Conservation (phyloP, 2,888 invertebrate genomes). For the Antitype chi region DNA sequence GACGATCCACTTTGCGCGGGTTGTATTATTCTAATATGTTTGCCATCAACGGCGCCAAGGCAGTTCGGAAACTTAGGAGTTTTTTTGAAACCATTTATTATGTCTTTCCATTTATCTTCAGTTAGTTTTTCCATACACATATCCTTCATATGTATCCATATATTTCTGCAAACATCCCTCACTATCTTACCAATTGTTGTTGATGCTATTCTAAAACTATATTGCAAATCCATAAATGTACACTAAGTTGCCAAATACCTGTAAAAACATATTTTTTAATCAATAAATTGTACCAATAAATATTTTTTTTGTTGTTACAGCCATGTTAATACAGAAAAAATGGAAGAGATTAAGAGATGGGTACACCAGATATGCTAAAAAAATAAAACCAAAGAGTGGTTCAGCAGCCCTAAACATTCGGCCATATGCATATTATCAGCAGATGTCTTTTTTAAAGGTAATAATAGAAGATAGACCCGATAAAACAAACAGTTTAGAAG, state of each 20-base stretch:
- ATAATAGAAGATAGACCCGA: slow-evolving; percentile 56
- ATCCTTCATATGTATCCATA: not conserved
- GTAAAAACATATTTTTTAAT: not conserved
- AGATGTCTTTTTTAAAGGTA: slow-evolving; percentile 48
- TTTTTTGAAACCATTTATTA: slow-evolving; percentile 15
- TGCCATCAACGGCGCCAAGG: slow-evolving; percentile 62
- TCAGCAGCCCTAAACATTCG: slow-evolving; percentile 58
- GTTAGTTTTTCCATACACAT: not conserved
- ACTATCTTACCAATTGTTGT: slow-evolving; percentile 34
- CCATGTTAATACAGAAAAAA: not conserved
- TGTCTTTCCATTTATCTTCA: slow-evolving; percentile 11
- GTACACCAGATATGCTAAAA: slow-evolving; percentile 3
- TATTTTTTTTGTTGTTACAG: not conserved
- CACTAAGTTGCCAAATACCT: slow-evolving; percentile 16
- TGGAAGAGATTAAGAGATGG: not conserved
- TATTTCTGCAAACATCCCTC: slow-evolving; percentile 10
- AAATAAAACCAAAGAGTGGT: slow-evolving; percentile 47
- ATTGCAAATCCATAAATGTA: slow-evolving; percentile 35
- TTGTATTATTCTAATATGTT: slow-evolving; percentile 62
- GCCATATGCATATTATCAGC: slow-evolving; percentile 51
- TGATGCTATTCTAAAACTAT: slow-evolving; percentile 27
- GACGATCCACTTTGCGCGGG: slow-evolving; percentile 30
- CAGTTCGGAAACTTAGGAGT: no score
- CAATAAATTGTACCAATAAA: not conserved
- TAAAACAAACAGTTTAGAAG: slow-evolving; percentile 60